phyloP scores from a whole-genome alignment of 2,888 invertebrate species.

The Lasioglossum morio region DNA sequence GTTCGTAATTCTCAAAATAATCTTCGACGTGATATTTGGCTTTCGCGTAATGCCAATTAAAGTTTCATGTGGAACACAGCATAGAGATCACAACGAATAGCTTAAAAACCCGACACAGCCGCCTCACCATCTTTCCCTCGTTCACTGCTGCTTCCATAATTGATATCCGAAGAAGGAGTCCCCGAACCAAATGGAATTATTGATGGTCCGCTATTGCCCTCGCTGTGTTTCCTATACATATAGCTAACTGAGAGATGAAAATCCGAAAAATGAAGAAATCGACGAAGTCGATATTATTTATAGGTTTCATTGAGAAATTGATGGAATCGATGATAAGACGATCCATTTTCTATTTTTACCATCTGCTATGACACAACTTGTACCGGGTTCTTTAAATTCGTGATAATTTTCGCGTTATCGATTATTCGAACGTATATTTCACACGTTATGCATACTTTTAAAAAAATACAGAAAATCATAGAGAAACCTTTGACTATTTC shows the following conservation, averaged over 20 bases:
- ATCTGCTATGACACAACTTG: not conserved
- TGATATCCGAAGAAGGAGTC: not conserved
- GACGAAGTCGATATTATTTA: not conserved
- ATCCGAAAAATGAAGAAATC: not conserved
- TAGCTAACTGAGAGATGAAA: not conserved
- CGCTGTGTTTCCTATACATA: not conserved
- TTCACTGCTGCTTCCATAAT: slow-evolving; percentile 25
- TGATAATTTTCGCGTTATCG: no score
- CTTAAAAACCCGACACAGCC: not conserved
- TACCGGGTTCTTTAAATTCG: not conserved
- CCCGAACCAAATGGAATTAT: slow-evolving; percentile 40
- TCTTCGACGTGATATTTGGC: not conserved
- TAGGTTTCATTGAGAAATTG: not conserved
- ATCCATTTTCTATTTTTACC: not conserved
- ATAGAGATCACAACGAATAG: not conserved
- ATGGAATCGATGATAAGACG: not conserved
- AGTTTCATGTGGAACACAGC: slow-evolving; percentile 9
- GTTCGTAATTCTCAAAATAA: not conserved
- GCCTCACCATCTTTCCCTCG: not conserved
- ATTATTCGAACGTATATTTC: not conserved
- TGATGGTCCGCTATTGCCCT: slow-evolving; percentile 20
- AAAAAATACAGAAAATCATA: not conserved
- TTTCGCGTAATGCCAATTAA: not conserved
- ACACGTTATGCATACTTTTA: not conserved
- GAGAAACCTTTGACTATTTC: not conserved